A percentile compares a stretch with the other conserved stretches of the same genome.
Conservation (phyloP, 2,888 invertebrate species). For the Pelosia muscerda region DNA sequence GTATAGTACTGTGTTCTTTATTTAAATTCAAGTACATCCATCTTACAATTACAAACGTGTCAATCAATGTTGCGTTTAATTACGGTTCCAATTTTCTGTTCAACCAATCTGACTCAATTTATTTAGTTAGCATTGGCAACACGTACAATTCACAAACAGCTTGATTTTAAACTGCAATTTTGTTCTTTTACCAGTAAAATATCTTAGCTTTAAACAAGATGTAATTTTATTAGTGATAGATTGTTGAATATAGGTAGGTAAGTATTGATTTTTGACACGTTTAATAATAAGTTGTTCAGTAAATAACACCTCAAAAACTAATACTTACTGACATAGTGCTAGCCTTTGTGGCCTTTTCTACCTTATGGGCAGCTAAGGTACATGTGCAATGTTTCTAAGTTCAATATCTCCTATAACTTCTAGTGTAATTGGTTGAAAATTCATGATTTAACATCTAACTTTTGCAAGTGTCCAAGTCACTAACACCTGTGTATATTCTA, state of each 20-base stretch:
- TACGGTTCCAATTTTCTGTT: constrained; percentile 36
- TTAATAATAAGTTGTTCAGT: no score
- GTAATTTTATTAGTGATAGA: no score
- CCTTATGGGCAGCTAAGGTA: no score
- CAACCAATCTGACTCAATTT: constrained; percentile 42
- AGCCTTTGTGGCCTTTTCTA: no score
- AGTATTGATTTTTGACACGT: no score
- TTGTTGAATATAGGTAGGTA: no score
- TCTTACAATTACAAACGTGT: constrained; percentile 48
- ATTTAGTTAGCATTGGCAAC: constrained; percentile 1
- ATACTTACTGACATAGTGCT: no score
- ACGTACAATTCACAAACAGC: background rate
- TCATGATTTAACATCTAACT: background rate
- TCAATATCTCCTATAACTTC: background rate
- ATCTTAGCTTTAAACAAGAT: background rate
- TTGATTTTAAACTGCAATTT: background rate
- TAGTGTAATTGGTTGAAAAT: background rate
- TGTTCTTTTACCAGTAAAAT: background rate
- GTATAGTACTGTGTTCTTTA: constrained; percentile 48
- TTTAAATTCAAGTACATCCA: constrained; percentile 50
- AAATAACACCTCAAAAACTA: no score
- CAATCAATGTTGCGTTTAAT: constrained; percentile 44
- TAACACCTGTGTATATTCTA: background rate
- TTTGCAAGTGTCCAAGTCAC: background rate
- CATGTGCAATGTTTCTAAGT: no score